A percentile compares a stretch with the other conserved stretches of the same genome.
phyloP scores from a whole-genome alignment of 2,113 vertebrate species.

The Phasianus colchicus region DNA sequence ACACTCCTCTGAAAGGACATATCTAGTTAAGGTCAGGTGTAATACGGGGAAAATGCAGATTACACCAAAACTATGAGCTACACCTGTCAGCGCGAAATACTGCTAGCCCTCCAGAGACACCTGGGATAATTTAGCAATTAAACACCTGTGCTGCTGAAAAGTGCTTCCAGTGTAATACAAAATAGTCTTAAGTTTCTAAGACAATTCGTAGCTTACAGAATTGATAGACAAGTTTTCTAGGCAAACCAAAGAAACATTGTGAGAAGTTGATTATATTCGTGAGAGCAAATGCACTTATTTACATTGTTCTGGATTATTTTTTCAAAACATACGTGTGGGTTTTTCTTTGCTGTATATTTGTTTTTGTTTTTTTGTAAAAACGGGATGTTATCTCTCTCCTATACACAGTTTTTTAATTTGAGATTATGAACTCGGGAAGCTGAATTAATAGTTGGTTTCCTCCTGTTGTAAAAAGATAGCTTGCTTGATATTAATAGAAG shows the following conservation, averaged over 20 bases:
- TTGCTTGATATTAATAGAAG: neutral
- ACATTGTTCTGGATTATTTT: neutral
- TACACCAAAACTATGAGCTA: neutral
- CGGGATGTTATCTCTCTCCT: rapidly evolving
- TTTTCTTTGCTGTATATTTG: no score
- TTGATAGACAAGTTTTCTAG: neutral
- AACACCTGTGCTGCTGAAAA: neutral
- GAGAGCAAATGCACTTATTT: neutral
- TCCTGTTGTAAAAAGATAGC: neutral
- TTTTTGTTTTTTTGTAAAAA: neutral
- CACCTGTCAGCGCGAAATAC: rapidly evolving
- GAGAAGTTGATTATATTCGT: neutral
- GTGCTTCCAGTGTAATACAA: neutral
- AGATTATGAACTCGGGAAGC: neutral
- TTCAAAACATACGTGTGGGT: neutral
- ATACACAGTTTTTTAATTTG: neutral
- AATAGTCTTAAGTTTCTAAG: neutral
- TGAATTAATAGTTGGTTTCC: neutral
- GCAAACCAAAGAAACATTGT: neutral
- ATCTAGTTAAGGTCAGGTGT: neutral
- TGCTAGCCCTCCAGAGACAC: neutral
- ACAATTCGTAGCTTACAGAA: neutral
- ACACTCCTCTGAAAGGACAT: neutral
- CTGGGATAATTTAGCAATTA: neutral
- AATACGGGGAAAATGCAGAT: neutral